Percentiles rank a stretch among this genome's conserved stretches.
These are phyloP conservation scores for Phyllotreta striolata DNA, from an alignment of 2,888 invertebrate genomes.

Conservation along the genomic window DNA sequence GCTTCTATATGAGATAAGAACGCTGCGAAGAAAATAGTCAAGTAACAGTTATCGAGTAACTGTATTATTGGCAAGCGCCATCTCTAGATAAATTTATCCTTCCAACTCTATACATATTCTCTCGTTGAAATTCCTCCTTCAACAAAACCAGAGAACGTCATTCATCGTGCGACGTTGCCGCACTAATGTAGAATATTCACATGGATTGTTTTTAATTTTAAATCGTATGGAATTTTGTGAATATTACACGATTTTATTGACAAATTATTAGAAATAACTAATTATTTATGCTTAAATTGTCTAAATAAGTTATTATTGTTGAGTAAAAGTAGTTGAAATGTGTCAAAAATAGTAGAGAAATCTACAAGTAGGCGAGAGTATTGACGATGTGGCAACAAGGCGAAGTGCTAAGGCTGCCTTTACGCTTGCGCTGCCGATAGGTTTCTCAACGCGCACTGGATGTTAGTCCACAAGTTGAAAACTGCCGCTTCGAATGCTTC, in stretches of 20 bases:
- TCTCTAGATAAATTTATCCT: slow-evolving; percentile 6
- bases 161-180: slow-evolving; percentile 11
- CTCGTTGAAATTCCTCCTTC: slow-evolving; percentile 21
- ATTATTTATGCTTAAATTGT: too few relatives aligned
- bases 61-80: background rate
- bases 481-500: slow-evolving; percentile 46
- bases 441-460: slow-evolving; percentile 48
- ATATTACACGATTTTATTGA: too few relatives aligned
- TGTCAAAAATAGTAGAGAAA: too few relatives aligned
- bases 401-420: slow-evolving; percentile 34
- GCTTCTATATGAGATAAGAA: too few relatives aligned
- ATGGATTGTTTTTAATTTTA: background rate
- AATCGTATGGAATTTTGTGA: background rate
- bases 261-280: too few relatives aligned
- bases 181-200: background rate
- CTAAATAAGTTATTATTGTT: too few relatives aligned
- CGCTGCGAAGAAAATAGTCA: too few relatives aligned
- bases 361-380: background rate
- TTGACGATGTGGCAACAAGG: slow-evolving; percentile 14
- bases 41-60: too few relatives aligned
- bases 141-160: slow-evolving; percentile 21
- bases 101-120: slow-evolving; percentile 21
- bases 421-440: slow-evolving; percentile 46
- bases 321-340: too few relatives aligned
- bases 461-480: slow-evolving; percentile 49